A percentile compares a stretch with the other conserved stretches of the same genome.
Evolutionary conservation across 2,113 vertebrate species (phyloP).

Genomic region (Petroica traversi): DNA sequence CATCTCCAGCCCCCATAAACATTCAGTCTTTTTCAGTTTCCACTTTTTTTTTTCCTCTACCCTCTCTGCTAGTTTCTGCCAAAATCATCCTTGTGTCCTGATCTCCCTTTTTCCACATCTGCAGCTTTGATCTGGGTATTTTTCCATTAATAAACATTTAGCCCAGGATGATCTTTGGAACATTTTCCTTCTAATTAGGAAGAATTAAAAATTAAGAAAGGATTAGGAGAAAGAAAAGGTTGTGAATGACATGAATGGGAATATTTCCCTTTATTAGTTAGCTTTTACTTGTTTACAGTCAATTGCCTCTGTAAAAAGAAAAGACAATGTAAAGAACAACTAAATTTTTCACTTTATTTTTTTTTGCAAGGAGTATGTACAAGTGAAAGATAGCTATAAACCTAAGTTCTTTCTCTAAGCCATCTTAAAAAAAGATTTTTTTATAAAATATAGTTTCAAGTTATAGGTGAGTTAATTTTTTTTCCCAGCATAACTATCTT

Average conservation of each 20-base stretch:
- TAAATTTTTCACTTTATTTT: not conserved
- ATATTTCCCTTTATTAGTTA: not conserved
- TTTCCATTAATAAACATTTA: not conserved
- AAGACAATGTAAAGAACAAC: not conserved
- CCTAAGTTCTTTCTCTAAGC: not conserved
- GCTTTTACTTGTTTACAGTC: not conserved
- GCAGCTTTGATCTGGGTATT: not conserved
- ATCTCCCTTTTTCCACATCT: not conserved
- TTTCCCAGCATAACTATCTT: not conserved
- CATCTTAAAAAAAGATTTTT: not conserved
- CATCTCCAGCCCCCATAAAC: not conserved
- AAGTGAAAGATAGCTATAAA: not conserved
- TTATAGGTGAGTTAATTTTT: not conserved
- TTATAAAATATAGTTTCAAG: not conserved
- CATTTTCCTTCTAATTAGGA: not conserved
- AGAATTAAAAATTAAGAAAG: not conserved
- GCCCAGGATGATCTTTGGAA: not conserved
- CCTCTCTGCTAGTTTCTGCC: not conserved
- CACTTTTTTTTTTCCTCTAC: not conserved
- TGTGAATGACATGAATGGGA: not conserved
- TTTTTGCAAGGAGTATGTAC: not conserved
- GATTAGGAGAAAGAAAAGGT: not conserved
- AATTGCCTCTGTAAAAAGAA: not conserved
- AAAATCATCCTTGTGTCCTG: not conserved
- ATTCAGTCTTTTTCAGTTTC: not conserved